phyloP scores from a whole-genome alignment of 37 sponge, comb jelly and placozoan genomes.

The Lycopodina hypogea region DNA sequence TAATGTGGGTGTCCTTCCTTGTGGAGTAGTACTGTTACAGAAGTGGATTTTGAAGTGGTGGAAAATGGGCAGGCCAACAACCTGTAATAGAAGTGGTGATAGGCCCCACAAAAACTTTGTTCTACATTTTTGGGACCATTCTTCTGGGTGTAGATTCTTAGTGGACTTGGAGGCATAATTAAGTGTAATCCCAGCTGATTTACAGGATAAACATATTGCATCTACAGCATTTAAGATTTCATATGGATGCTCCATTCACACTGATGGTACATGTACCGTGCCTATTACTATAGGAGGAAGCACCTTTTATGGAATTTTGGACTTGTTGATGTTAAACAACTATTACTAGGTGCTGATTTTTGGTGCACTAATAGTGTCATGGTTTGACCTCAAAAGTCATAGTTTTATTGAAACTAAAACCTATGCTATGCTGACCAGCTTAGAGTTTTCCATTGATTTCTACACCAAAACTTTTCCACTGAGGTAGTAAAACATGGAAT shows the following conservation, averaged over 20 bases:
- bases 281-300: constrained; percentile 4
- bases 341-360: constrained; percentile 25
- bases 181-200: constrained; percentile 17
- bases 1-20: background rate
- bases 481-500: background rate
- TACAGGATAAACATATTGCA: background rate
- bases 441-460: constrained; percentile 17
- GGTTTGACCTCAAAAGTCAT: too few species aligned
- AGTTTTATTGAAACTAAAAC: background rate
- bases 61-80: background rate
- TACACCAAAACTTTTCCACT: background rate
- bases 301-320: background rate
- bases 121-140: background rate
- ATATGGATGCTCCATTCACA: constrained; percentile 16
- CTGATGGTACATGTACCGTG: constrained; percentile 5
- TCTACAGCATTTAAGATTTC: background rate
- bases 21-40: background rate
- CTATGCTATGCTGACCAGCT: background rate
- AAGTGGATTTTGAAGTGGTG: background rate
- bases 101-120: too few species aligned
- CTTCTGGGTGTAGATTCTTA: constrained; percentile 12
- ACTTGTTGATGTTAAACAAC: constrained; percentile 14
- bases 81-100: background rate
- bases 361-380: constrained; percentile 6
- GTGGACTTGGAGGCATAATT: constrained; percentile 22